Conservation (phyloP, 2,797 vertebrate genomes). For the Ammospiza maritima region DNA sequence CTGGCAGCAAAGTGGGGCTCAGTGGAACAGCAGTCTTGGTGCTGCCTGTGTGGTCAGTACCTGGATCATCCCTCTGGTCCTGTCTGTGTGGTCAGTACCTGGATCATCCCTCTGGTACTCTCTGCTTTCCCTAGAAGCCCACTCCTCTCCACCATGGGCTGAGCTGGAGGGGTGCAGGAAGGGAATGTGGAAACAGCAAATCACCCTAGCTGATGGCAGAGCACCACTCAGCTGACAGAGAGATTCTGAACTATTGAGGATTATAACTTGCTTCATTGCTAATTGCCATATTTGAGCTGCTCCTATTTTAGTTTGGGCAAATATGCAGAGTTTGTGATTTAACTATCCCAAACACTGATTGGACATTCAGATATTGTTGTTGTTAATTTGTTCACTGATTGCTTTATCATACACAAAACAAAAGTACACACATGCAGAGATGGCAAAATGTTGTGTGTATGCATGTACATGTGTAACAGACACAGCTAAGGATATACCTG, state of each 20-base stretch:
- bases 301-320: not conserved
- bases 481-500: not conserved
- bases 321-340: not conserved
- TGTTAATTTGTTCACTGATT: not conserved
- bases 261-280: not conserved
- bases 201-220: accelerated
- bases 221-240: not conserved
- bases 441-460: not conserved
- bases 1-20: not conserved
- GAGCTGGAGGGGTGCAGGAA: not conserved
- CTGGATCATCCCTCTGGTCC: no score
- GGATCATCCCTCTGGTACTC: not conserved
- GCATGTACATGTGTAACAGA: not conserved
- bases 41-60: not conserved
- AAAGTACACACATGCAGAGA: not conserved
- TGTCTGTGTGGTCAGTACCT: no score
- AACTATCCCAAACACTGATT: not conserved
- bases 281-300: not conserved
- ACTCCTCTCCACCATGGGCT: not conserved
- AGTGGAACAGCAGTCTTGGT: not conserved
- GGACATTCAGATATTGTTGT: not conserved
- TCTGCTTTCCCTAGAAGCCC: not conserved
- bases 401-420: not conserved
- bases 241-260: not conserved
- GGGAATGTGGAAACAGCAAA: accelerated